phyloP scores from a whole-genome alignment of 2,113 vertebrate species.

The Potamarius usumacintae region DNA sequence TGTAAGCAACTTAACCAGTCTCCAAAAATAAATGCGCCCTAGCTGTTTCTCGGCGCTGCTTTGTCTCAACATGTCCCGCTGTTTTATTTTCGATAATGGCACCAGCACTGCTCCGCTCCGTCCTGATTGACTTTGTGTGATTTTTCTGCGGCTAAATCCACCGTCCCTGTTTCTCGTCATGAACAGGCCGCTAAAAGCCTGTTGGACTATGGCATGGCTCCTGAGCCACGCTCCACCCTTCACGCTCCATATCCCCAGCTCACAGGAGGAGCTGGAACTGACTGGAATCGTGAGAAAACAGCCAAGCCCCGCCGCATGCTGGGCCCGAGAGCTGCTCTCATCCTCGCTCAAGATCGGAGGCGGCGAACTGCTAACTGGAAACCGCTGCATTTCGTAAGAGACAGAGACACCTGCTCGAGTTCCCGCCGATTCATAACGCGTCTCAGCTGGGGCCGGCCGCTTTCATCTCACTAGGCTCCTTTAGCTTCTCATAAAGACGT shows the following conservation, averaged over 20 bases:
- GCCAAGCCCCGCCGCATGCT: constrained; percentile 1
- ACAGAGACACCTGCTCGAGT: constrained; percentile 55
- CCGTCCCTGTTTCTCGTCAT: constrained; percentile 50
- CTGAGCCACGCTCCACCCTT: not conserved
- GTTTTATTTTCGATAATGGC: constrained; percentile 32
- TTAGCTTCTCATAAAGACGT: constrained; percentile 41
- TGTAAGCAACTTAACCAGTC: not conserved
- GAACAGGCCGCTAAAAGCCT: constrained; percentile 14
- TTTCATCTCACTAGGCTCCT: constrained; percentile 51
- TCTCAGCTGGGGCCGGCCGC: constrained; percentile 46
- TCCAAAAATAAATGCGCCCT: constrained; percentile 45
- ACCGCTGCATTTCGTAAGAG: constrained; percentile 8
- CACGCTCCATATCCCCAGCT: constrained; percentile 6
- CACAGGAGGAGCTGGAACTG: not conserved
- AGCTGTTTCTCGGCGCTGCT: constrained; percentile 40
- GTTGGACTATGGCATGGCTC: not conserved
- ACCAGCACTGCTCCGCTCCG: constrained; percentile 12
- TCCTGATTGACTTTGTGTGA: constrained; percentile 37
- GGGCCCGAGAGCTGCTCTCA: constrained; percentile 23
- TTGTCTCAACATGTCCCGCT: constrained; percentile 38
- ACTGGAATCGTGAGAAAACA: constrained; percentile 12
- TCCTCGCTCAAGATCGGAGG: constrained; percentile 29
- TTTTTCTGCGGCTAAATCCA: constrained; percentile 47
- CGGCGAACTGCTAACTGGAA: constrained; percentile 28
- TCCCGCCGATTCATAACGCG: constrained; percentile 48